Base-by-base conservation (phyloP, 1,140 invertebrate genomes). In the Papilio dardanus region DNA sequence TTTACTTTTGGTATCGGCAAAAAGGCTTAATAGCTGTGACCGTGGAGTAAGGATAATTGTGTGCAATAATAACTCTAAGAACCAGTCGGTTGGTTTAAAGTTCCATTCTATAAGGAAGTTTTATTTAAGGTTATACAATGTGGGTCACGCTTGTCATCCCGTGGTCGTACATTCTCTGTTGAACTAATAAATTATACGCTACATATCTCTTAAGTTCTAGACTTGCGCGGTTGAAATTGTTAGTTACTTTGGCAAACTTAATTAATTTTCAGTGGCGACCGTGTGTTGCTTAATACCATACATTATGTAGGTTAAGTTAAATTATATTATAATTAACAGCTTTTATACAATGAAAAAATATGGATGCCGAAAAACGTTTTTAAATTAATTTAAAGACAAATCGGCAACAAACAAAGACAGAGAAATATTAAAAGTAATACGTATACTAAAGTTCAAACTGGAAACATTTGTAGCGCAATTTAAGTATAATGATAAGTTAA, bases 181-280 rank as follows among this genome's bases (percentile, higher is more conserved):
- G 77, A 75, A 50, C 67, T 66, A 79, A 83, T 83, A 80, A 77
- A 83, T 83, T 77, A 80, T 77, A 65, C 71, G 75, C 75, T 75
- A 78, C 75, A 62, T 75, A 42, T 68, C 66, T 74, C 67, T 77
- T 50, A 46, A 24, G 37, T 71, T 28, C 8, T 30, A 67, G 67
- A n/a, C 62, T 68, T 66, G 28, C 65, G 66, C 46, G 69, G 46
- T 77, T 78, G 33, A 74, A 81, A 81, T 83, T 83, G 79, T 83
- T 80, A 79, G 71, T 71, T 74, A 76, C 71, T 40, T 46, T 77
- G 74, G 66, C 77, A 78, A 79, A 80, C 71, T 77, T 81, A 80
- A 85, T 85, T 81, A 81, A 83, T 79, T 78, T 79, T 42, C 30
- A 69, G 67, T 21, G 19, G 10, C 40, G 24, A 71, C 40, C 37